Evolutionary conservation across 2,797 vertebrate species (phyloP).

Genomic region (Cuculus canorus): DNA sequence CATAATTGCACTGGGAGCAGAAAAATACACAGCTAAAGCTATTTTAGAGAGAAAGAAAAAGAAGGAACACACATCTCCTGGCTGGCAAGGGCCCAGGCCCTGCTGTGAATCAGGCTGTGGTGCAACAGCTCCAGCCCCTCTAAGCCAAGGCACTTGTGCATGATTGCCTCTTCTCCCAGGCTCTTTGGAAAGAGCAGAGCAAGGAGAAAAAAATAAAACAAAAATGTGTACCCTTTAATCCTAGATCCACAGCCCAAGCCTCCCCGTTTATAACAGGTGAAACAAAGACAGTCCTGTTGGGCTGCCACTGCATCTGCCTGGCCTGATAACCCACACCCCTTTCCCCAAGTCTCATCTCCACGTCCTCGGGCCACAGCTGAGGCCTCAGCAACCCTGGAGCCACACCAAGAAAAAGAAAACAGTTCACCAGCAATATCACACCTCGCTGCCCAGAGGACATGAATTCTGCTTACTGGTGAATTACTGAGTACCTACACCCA

Average conservation of each 20-base stretch:
- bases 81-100: neutral
- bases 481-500: slow-evolving; percentile 34
- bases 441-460: slow-evolving; percentile 57
- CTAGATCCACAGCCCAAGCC: neutral
- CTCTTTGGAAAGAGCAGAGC: neutral
- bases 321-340: neutral
- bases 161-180: neutral
- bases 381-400: slow-evolving; percentile 19
- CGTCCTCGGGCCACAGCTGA: neutral
- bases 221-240: neutral
- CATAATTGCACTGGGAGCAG: neutral
- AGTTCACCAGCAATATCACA: slow-evolving; percentile 16
- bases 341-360: neutral
- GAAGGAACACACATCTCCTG: neutral
- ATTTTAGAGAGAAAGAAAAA: neutral
- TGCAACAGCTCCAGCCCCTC: neutral
- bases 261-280: no score
- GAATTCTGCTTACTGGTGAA: slow-evolving; percentile 57
- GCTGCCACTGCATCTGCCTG: neutral
- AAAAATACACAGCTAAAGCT: slow-evolving; percentile 35
- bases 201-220: neutral
- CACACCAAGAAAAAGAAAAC: neutral
- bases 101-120: neutral
- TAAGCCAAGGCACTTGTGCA: neutral
- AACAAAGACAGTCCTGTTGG: neutral